Evolutionary conservation across 2,113 vertebrate species (phyloP).

Genomic region (Chloropsis cyanopogon): DNA sequence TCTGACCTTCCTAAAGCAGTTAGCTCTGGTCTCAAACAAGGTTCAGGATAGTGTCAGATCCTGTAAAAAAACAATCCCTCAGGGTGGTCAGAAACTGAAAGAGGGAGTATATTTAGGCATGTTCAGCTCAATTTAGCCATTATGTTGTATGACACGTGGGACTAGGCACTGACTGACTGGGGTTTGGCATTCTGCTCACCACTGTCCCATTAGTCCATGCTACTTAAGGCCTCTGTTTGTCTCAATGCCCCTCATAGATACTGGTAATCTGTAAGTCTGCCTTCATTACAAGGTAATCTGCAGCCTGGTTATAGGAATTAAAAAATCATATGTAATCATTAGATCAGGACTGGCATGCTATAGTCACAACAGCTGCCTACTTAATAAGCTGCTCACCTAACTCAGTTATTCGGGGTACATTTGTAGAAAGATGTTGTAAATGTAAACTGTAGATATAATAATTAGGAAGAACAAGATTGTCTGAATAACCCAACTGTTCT

Average conservation of each 20-base stretch:
- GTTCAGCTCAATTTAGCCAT: neutral
- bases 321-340: neutral
- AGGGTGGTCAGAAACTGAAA: neutral
- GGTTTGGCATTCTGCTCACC: neutral
- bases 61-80: neutral
- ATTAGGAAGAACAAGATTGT: conserved; percentile 19
- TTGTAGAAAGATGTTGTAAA: neutral
- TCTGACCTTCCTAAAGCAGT: neutral
- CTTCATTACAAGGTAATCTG: neutral
- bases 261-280: neutral
- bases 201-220: rapidly evolving
- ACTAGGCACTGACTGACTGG: neutral
- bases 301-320: neutral
- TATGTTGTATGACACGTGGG: neutral
- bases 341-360: neutral
- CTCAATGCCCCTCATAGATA: neutral
- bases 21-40: neutral
- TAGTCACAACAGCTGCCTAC: neutral
- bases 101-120: neutral
- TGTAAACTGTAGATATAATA: neutral
- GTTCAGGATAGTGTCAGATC: neutral
- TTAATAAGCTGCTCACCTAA: conserved; percentile 1
- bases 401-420: neutral
- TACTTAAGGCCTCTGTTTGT: neutral
- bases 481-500: neutral